A percentile compares a stretch with the other conserved stretches of the same genome.
Evolutionary conservation across 2,113 vertebrate genomes (phyloP).

Genomic region (Corythoichthys intestinalis): DNA sequence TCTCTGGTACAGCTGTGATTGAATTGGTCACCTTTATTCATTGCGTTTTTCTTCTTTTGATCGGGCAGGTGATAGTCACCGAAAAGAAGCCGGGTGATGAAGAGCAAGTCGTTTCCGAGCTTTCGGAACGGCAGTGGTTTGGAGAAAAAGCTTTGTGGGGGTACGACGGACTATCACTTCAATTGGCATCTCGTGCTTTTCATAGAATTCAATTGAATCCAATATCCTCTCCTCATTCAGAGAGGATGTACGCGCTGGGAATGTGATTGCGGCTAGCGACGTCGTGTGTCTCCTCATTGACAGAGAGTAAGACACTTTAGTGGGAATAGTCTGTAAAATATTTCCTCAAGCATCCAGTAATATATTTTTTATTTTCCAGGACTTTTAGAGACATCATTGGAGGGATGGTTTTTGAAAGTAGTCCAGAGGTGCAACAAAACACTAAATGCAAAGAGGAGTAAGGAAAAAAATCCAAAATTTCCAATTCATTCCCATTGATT

Average conservation of each 20-base stretch:
- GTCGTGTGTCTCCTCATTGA: constrained; percentile 69
- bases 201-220: neutral
- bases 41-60: constrained; percentile 4
- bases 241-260: constrained; percentile 55
- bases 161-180: constrained; percentile 40
- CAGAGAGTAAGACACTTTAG: constrained; percentile 60
- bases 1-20: constrained; percentile 28
- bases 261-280: constrained; percentile 54
- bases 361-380: constrained; percentile 33
- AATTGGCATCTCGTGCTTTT: neutral
- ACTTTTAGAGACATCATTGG: constrained; percentile 54
- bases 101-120: constrained; percentile 57
- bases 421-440: constrained; percentile 28
- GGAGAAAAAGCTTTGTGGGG: constrained; percentile 71
- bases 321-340: neutral
- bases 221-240: constrained; percentile 40
- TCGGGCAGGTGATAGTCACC: constrained; percentile 67
- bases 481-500: too few species aligned
- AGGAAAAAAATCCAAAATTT: constrained; percentile 13
- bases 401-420: constrained; percentile 39
- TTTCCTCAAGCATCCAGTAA: neutral
- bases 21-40: constrained; percentile 7
- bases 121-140: constrained; percentile 71
- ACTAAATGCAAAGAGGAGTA: constrained; percentile 43
- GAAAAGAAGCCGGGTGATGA: constrained; percentile 58